Base-by-base conservation (phyloP, 2,113 vertebrate genomes). In the Anoplopoma fimbria region DNA sequence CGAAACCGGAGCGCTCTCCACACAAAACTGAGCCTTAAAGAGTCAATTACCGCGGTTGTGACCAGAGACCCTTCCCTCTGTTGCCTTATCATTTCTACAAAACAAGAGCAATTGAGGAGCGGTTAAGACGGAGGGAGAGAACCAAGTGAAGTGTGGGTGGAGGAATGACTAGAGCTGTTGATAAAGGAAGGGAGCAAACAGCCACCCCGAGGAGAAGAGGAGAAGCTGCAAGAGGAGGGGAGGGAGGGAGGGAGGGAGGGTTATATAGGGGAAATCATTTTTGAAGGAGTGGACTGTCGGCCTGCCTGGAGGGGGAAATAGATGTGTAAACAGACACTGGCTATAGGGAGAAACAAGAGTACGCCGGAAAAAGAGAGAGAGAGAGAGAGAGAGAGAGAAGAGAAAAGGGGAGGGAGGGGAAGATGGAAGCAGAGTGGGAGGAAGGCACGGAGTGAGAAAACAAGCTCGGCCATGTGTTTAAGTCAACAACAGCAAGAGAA, bases 391-490 rank as follows among this genome's bases (percentile, higher is more conserved):
- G 57, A 53, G 58, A 36, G 60, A 58, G 61, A 63, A n/a, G n/a
- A n/a, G n/a, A 33, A 64, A 14, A n/a, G 29, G n/a, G 42, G 81
- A 87, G 84, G 86, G 72, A 79, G 87, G 87, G 85, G 75, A 69
- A 58, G 87, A 83, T 86, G 83, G 84, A 78, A 45, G 77, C 58
- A 36, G 91, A 91, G 87, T 87, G 87, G 84, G 91, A 92, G 86
- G 89, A 87, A 82, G 83, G 71, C 83, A 71, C 47, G 34, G 79
- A 91, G 89, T 64, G 87, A 93, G 88, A 92, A 93, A 94, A 92
- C 85, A 92, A 94, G 86, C 91, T 86, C 64, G 78, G 87, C 91
- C 92, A 86, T 93, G 91, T 93, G 92, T 93, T 92, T 93, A 91
- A 93, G 91, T 93, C 92, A 90, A 93, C 90, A 91, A 77, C 77